Evolutionary conservation across 2,797 vertebrate genomes (phyloP), one percentile per base, ranked within the genome.

Genomic region (Etheostoma nigrum): DNA sequence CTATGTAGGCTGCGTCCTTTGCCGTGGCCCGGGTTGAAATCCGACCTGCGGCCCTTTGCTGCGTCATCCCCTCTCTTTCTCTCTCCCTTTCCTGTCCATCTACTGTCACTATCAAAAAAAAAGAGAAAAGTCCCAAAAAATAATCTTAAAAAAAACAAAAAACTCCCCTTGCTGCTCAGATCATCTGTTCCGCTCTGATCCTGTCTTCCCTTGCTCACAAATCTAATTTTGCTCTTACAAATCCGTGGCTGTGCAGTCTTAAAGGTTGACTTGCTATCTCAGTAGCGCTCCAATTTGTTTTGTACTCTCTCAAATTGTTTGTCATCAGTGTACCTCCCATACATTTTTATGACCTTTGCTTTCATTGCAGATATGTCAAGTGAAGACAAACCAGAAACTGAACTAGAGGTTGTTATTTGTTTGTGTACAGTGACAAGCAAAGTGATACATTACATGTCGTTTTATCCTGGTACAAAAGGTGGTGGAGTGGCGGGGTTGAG

Each of bases 361-460:
- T 76, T 63, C 33, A 40, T 30, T 14, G 52, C 49, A 54, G 48
- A 48, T 47, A 6, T 66, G 57, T 66, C 36, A 54, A 65, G 42
- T 12, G 51, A 64, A 68, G 51, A 68, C 53, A 62, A 61, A 57
- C 51, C 42, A 19, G 23, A 19, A 67, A 52, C 52, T 30, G 40
- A 74, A 76, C 18, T 47, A 13, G n/a, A 71, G 15, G 11, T 36
- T 68, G 36, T 52, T 48, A 64, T 30, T 27, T 78, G 52, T 72
- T 70, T 64, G n/a, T 81, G 79, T 68, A 72, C 52, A 40, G 25
- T 48, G 42, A n/a, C 53, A 65, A 66, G 74, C 42, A 63, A 76
- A 78, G 4, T 72, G 72, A 79, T 72, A 51, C 67, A 76, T 77
- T 30, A 2, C 33, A 65, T 6, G 15, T 45, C 27, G 40, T 78